Evolutionary conservation across 2,888 invertebrate species (phyloP).

Genomic region (Orchesella flavescens): DNA sequence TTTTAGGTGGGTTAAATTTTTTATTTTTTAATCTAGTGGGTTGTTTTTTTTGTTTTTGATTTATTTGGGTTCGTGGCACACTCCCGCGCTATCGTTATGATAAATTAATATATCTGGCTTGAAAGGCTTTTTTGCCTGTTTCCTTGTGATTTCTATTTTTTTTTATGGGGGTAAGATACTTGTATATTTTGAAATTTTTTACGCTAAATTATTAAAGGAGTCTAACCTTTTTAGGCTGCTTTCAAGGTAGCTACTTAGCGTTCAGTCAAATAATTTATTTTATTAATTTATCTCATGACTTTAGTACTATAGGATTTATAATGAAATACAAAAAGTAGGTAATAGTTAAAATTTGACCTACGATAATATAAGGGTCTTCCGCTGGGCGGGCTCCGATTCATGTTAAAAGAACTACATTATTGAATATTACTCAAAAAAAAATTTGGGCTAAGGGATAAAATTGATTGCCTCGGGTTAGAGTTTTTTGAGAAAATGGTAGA

Average conservation of each 20-base stretch:
- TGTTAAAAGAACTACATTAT: slow-evolving; percentile 79
- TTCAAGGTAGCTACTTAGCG: too few species aligned
- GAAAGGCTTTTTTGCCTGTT: slow-evolving; percentile 80
- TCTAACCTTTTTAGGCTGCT: too few species aligned
- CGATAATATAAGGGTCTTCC: slow-evolving; percentile 80
- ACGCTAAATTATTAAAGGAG: slow-evolving; percentile 77
- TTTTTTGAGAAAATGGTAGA: slow-evolving; percentile 78
- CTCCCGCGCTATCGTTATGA: slow-evolving; percentile 85
- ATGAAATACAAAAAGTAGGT: slow-evolving; percentile 79
- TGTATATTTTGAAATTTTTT: slow-evolving; percentile 26
- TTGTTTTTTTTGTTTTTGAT: slow-evolving; percentile 78
- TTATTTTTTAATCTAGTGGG: slow-evolving; percentile 76
- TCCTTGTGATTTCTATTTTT: slow-evolving; percentile 80
- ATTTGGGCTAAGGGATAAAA: slow-evolving; percentile 77
- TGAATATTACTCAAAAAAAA: slow-evolving; percentile 77
- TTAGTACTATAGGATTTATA: slow-evolving; percentile 76
- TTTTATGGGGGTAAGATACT: slow-evolving; percentile 72
- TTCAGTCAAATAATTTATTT: too few species aligned
- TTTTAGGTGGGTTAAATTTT: slow-evolving; percentile 74
- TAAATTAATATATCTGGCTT: slow-evolving; percentile 82
- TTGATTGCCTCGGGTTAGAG: slow-evolving; percentile 78
- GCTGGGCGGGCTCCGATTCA: slow-evolving; percentile 83
- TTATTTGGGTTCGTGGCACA: slow-evolving; percentile 81
- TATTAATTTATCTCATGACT: slow-evolving; percentile 77
- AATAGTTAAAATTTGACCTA: slow-evolving; percentile 79